These are phyloP conservation scores for Sapayoa aenigma DNA, from an alignment of 2,113 vertebrate genomes.

Conservation along the genomic window DNA sequence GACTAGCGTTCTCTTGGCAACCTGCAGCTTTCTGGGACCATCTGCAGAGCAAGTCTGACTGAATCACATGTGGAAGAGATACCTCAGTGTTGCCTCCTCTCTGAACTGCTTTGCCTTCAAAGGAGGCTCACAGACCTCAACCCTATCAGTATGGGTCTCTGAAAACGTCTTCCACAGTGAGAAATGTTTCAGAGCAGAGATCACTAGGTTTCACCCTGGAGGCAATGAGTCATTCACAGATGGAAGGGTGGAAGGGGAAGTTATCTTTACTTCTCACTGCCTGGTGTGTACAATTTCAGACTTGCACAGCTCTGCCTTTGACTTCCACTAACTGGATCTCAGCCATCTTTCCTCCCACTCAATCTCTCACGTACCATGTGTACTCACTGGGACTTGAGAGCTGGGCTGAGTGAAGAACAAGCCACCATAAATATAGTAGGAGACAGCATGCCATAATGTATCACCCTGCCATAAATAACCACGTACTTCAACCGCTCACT, in stretches of 20 bases:
- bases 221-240: not conserved
- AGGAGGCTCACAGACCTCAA: not conserved
- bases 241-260: conserved; percentile 20
- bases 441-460: conserved; percentile 14
- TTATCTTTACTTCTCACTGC: conserved; percentile 7
- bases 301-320: not conserved
- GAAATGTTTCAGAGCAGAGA: not conserved
- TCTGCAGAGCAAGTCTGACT: not conserved
- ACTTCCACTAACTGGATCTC: conserved; percentile 16
- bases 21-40: not conserved
- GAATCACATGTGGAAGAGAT: not conserved
- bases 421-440: conserved; percentile 6
- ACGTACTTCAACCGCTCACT: not conserved
- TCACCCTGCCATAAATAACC: conserved; percentile 26
- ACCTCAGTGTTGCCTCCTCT: not conserved
- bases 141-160: not conserved
- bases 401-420: conserved; percentile 25
- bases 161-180: not conserved
- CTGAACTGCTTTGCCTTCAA: not conserved
- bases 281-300: not conserved
- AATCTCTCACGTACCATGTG: conserved; percentile 41
- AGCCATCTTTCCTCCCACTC: conserved; percentile 49
- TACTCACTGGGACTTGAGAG: not conserved
- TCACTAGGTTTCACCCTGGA: not conserved
- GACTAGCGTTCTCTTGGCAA: not conserved